Evolutionary conservation across 2,797 vertebrate species (phyloP), one percentile per base, ranked within the genome.

Genomic region (Leptoclinus maculatus): DNA sequence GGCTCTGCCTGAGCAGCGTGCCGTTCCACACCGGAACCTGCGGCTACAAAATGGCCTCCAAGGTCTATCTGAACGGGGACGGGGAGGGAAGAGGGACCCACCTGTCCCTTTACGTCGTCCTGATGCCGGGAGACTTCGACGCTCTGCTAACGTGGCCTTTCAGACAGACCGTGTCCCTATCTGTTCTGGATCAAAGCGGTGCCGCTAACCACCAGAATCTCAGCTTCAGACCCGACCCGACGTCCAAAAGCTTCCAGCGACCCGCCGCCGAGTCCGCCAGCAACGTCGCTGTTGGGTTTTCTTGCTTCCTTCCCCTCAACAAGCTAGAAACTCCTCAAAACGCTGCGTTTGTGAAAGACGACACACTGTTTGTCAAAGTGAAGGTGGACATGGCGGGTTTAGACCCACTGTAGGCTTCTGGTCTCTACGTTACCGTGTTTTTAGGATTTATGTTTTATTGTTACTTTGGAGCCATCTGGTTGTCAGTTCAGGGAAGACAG

Each of bases 41-140:
- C 0, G 97, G 97, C 71, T 98, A 98, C 92, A 96, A 96, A 73
- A 86, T 98, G 32, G 96, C 96, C 0, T 93, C 95, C 0, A 93
- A 96, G 29, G 95, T 94, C 0, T 97, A 98, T 78, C 94, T 97
- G 72, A 97, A 97, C 0, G 97, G 97, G 4, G 97, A 98, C 0
- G 96, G 96, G 9, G 94, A 95, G 0, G 97, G 97, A 14, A 93
- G 95, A 83, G 96, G 96, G 1, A 95, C 95, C 0, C 97, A 97
- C 41, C 82, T 98, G 84, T 98, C 97, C 1, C 92, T 98, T 16
- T 98, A 97, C 60, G 95, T 98, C 0, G 96, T 97, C 60, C 94
- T 98, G 77, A 97, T 98, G 97, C 95, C 94, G 14, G 97, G 97
- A 0, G 97, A 98, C 83, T 98, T 97, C 5, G 97, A 98, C 79